Base-by-base conservation (phyloP, 2,888 invertebrate genomes). In the Hemistola chrysoprasaria region DNA sequence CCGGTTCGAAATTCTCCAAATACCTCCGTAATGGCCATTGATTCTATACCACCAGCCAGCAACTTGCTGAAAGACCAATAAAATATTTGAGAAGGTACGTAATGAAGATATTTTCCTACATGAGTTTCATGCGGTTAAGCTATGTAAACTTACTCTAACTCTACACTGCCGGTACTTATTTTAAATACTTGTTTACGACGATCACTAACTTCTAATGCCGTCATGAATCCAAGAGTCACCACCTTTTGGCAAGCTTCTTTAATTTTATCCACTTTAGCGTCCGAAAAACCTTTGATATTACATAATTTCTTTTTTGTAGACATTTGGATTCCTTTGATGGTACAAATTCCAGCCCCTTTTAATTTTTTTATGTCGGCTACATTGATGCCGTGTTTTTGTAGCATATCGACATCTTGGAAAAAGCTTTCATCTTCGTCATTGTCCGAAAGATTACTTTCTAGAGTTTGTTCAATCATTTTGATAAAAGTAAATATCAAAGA, bases 1-100 rank as follows among this genome's bases (percentile, higher is more conserved):
- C 95, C 95, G 0, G 94, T 94, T 20, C 95, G 90, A 66, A 95
- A 95, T 81, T 95, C 95, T 3, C 95, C 95, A 73, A 95, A 95
- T 4, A 92, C 94, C 85, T 95, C 95, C 0, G 95, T 95, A 35
- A 95, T 95, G 0, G 95, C 90, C 95, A 95, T 95, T 3, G 95
- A 95, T 78, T 95, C 95, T 34, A 95, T 89, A 0, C 95, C 95
- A 16, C 95, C 95, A 2, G 93, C 95, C 28, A 95, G 70, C 11
- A 95, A 78, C 70, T 93, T 93, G 65, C 95, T 95, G 56, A 26
- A 50, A 76, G 38, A 3, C 16, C 16, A 3, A 3, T 16, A 3
- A 16, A 16, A 16, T 16, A n/a, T n/a, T n/a, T n/a, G n/a, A n/a
- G n/a, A n/a, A n/a, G n/a, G n/a, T n/a, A n/a, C n/a, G n/a, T n/a